Base-by-base conservation (phyloP, 2,888 invertebrate genomes). In the Eudasyphora cyanicolor region DNA sequence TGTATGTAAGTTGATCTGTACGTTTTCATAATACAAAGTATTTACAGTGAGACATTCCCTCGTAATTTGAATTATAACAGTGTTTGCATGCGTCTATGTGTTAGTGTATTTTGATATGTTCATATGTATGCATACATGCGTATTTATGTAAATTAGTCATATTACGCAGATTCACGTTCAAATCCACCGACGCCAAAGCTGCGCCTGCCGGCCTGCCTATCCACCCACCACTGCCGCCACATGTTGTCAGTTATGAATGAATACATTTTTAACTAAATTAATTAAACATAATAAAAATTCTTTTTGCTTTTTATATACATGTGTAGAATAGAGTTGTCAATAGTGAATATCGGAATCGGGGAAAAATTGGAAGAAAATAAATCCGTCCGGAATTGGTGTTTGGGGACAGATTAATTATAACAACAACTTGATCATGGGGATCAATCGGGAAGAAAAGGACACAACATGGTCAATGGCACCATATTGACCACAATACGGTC, bases 201-300 rank as follows among this genome's bases (percentile, higher is more conserved):
- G 57, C 21, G 8, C 2, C 7, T 12, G 14, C 57, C 12, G 27
- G 24, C 64, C 54, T 12, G 54, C 24, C 67, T 60, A 4, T 19
- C 35, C 24, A 57, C 27, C 14, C 19, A 49, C 64, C 57, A 57
- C 45, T 24, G 73, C 57, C 45, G 32, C 74, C 45, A 74, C 27
- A 81, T 81, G 78, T 79, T 67, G 78, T 76, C 81, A 81, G 51
- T 75, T 77, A 70, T 79, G 77, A 84, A 81, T 84, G 78, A 84
- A 76, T 69, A 54, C 42, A 42, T 76, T 64, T 77, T 67, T 75
- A 67, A 73, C 71, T 73, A 84, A 84, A 81, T 84, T 84, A 84
- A 84, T 84, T 76, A 81, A 84, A 81, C 67, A 75, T 76, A 67
- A 67, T 67, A 84, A 84, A 74, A 49, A 80, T 77, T 80, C 54